Conservation (phyloP, 2,888 invertebrate species). For the Mesochorus sp. region DNA sequence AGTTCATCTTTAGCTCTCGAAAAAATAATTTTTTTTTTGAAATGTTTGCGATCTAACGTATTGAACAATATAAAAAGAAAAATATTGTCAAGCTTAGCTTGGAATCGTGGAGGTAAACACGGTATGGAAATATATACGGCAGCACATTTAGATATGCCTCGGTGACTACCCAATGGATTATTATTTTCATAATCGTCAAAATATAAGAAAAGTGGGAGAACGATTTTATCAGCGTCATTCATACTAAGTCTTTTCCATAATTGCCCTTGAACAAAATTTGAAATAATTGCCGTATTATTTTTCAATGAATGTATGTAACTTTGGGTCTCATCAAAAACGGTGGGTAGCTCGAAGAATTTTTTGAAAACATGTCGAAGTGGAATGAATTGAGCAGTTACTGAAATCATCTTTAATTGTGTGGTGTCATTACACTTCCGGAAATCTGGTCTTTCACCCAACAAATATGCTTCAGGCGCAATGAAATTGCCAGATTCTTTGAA, state of each 20-base stretch:
- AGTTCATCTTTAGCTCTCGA: constrained; percentile 52
- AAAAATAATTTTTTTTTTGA: constrained; percentile 53
- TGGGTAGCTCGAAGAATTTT: constrained; percentile 51
- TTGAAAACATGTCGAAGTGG: constrained; percentile 38
- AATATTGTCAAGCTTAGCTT: constrained; percentile 58
- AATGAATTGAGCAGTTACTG: constrained; percentile 53
- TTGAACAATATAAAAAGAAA: constrained; percentile 59
- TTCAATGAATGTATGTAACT: constrained; percentile 40
- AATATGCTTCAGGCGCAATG: constrained; percentile 47
- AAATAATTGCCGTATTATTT: constrained; percentile 34
- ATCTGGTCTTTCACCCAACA: constrained; percentile 48
- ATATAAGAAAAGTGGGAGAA: constrained; percentile 57
- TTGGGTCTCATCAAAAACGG: constrained; percentile 37
- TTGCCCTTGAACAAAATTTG: constrained; percentile 54
- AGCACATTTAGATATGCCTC: constrained; percentile 58
- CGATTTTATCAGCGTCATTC: constrained; percentile 26
- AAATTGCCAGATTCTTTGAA: constrained; percentile 30
- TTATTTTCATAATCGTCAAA: constrained; percentile 63
- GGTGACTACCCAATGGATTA: constrained; percentile 59
- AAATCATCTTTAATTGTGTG: constrained; percentile 32
- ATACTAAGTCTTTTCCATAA: constrained; percentile 48
- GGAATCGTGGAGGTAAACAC: constrained; percentile 51
- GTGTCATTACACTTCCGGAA: constrained; percentile 10
- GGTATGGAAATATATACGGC: constrained; percentile 54
- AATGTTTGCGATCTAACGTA: constrained; percentile 41